phyloP scores from a whole-genome alignment of 2,888 invertebrate species.

The Geotrupes spiniger region DNA sequence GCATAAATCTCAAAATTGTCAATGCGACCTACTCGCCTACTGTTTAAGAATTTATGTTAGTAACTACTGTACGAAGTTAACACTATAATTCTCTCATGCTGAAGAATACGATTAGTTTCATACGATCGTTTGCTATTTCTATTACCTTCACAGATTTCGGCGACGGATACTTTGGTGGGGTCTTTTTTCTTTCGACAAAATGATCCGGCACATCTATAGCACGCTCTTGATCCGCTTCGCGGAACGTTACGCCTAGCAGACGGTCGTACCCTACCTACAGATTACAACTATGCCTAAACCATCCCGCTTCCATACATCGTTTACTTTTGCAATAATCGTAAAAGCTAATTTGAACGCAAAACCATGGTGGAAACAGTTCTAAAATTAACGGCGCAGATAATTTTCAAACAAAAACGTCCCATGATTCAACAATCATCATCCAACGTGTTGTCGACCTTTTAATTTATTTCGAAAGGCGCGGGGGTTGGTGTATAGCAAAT shows the following conservation, averaged over 20 bases:
- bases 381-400: too few relatives aligned
- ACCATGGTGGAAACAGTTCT: too few relatives aligned
- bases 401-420: too few relatives aligned
- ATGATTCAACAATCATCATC: too few relatives aligned
- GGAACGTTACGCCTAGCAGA: constrained; percentile 45
- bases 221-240: constrained; percentile 57
- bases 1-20: too few relatives aligned
- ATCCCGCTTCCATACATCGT: background rate
- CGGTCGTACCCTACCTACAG: constrained; percentile 50
- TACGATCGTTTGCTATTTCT: background rate
- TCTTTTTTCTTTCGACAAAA: constrained; percentile 81
- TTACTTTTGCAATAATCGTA: too few relatives aligned
- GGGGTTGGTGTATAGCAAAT: too few relatives aligned
- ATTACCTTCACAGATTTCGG: constrained; percentile 45
- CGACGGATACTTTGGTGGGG: constrained; percentile 65
- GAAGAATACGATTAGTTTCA: constrained; percentile 8
- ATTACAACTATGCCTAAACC: background rate
- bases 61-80: constrained; percentile 3
- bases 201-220: constrained; percentile 88
- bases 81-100: constrained; percentile 5
- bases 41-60: too few relatives aligned
- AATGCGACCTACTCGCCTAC: too few relatives aligned
- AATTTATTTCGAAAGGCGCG: too few relatives aligned
- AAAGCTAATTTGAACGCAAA: too few relatives aligned
- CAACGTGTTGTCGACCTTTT: too few relatives aligned